Percentiles rank a stretch among this genome's conserved stretches.
Evolutionary conservation across 2,888 invertebrate genomes (phyloP).

Genomic region (Sinopyrophorus schimmeli): DNA sequence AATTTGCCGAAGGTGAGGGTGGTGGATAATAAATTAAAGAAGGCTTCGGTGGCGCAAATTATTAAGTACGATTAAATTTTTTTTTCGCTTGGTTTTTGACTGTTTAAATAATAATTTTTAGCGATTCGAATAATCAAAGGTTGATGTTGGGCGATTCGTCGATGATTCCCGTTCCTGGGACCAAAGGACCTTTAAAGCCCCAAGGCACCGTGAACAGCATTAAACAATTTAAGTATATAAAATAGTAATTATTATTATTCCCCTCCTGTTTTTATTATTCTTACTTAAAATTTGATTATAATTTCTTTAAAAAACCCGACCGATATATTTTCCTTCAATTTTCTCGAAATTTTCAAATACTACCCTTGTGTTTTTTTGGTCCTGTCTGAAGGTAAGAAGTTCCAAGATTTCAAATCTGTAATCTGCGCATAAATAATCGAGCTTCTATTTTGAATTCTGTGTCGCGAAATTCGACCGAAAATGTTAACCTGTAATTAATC

Average conservation of each 20-base stretch:
- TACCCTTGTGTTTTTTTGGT: too few relatives aligned
- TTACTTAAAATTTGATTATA: too few relatives aligned
- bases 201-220: conserved; percentile 85
- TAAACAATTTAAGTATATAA: conserved; percentile 68
- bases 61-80: conserved; percentile 68
- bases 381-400: too few relatives aligned
- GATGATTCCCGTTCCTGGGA: conserved; percentile 83
- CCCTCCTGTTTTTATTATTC: too few relatives aligned
- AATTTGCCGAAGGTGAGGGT: conserved; percentile 82
- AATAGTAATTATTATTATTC: conserved; percentile 4
- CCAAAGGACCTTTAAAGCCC: conserved; percentile 77
- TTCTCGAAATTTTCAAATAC: too few relatives aligned
- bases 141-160: conserved; percentile 91
- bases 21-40: conserved; percentile 76
- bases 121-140: conserved; percentile 94
- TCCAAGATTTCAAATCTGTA: too few relatives aligned
- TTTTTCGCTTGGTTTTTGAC: background rate
- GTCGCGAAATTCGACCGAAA: too few relatives aligned
- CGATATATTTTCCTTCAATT: too few relatives aligned
- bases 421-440: too few relatives aligned
- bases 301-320: too few relatives aligned
- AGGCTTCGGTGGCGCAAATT: conserved; percentile 82
- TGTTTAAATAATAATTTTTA: conserved; percentile 51
- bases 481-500: too few relatives aligned
- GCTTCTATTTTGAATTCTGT: too few relatives aligned